Evolutionary conservation across 2,888 invertebrate species (phyloP).

Genomic region (Pterostichus niger): DNA sequence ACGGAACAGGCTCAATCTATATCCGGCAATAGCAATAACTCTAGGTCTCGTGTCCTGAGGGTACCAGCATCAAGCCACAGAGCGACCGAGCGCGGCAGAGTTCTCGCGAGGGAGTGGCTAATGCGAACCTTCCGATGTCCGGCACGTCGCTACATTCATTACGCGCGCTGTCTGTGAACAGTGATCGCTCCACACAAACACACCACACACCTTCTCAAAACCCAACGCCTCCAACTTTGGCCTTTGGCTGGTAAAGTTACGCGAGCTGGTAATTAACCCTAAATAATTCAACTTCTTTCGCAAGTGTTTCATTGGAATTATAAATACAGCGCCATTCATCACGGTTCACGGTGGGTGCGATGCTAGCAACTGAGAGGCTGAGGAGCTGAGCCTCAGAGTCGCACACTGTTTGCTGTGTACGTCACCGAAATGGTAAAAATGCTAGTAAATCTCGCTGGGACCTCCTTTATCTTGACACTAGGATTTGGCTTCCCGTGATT

Average conservation of each 20-base stretch:
- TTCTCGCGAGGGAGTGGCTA: slow-evolving; percentile 69
- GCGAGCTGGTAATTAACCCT: slow-evolving; percentile 62
- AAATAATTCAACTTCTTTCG: slow-evolving; percentile 66
- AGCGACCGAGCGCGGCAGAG: slow-evolving; percentile 58
- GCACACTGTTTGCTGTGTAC: slow-evolving; percentile 58
- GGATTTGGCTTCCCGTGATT: slow-evolving; percentile 67
- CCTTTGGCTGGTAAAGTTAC: background rate
- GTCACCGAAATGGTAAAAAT: slow-evolving; percentile 64
- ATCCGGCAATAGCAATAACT: slow-evolving; percentile 73
- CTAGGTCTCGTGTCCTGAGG: slow-evolving; percentile 69
- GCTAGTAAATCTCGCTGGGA: slow-evolving; percentile 64
- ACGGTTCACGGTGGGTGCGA: background rate
- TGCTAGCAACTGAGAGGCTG: background rate
- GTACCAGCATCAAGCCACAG: slow-evolving; percentile 68
- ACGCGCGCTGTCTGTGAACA: slow-evolving; percentile 70
- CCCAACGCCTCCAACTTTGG: background rate
- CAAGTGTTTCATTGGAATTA: slow-evolving; percentile 60
- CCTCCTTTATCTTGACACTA: slow-evolving; percentile 68
- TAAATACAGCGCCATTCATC: slow-evolving; percentile 61
- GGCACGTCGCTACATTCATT: slow-evolving; percentile 72
- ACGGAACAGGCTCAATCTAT: slow-evolving; percentile 71
- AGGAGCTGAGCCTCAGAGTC: background rate
- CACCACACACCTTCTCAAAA: background rate
- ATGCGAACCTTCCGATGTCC: slow-evolving; percentile 72
- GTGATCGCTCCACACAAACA: slow-evolving; percentile 48